phyloP scores from a whole-genome alignment of 2,113 vertebrate genomes.

The Calonectris borealis region DNA sequence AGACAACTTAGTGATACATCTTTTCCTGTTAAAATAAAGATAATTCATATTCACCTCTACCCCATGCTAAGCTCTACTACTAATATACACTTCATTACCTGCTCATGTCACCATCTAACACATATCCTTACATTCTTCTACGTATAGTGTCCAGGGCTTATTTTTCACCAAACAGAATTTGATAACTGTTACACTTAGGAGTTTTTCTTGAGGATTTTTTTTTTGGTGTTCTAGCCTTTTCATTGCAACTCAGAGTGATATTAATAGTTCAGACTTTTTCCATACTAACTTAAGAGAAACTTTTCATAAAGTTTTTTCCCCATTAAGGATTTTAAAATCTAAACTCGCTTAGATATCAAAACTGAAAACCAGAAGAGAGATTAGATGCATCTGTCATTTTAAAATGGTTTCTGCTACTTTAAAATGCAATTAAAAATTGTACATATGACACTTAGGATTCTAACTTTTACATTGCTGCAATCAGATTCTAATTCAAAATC shows the following conservation, averaged over 20 bases:
- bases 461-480: neutral
- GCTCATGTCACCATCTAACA: constrained; percentile 80
- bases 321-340: constrained; percentile 3
- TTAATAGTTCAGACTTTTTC: neutral
- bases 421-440: constrained; percentile 31
- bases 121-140: constrained; percentile 73
- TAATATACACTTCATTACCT: constrained; percentile 77
- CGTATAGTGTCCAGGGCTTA: constrained; percentile 52
- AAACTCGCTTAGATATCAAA: constrained; percentile 22
- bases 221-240: constrained; percentile 47
- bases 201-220: neutral
- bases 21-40: constrained; percentile 73
- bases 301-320: neutral
- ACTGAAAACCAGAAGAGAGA: constrained; percentile 37
- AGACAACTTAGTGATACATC: constrained; percentile 78
- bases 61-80: constrained; percentile 77
- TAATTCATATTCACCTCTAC: constrained; percentile 73
- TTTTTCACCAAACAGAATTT: constrained; percentile 53
- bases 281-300: neutral
- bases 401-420: constrained; percentile 44
- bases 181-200: neutral
- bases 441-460: neutral
- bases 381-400: neutral
- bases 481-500: constrained; percentile 42
- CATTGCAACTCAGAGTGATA: constrained; percentile 27